A percentile compares a stretch with the other conserved stretches of the same genome.
phyloP scores from a whole-genome alignment of 2,797 vertebrate species.

The Podarcis lilfordi region DNA sequence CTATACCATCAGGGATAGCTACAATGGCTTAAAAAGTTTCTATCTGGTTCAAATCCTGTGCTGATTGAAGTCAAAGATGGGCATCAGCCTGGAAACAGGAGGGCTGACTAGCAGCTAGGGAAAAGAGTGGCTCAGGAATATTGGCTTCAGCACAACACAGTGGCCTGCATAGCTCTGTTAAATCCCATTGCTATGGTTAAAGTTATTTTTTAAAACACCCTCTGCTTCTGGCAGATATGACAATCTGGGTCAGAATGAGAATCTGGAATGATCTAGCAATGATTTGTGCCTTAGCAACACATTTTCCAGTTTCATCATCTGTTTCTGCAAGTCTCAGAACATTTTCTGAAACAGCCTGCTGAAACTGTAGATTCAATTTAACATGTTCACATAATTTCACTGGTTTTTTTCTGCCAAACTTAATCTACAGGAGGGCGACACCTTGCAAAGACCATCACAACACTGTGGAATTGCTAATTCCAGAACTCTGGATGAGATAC shows the following conservation, averaged over 20 bases:
- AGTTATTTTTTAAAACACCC: constrained; percentile 17
- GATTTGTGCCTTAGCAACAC: constrained; percentile 19
- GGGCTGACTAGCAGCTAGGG: neutral
- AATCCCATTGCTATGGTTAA: neutral
- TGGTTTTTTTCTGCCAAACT: neutral
- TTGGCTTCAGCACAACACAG: neutral
- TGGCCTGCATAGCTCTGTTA: neutral
- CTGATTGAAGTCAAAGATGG: neutral
- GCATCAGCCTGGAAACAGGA: neutral
- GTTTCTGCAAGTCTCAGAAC: constrained; percentile 19
- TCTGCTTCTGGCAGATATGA: constrained; percentile 47
- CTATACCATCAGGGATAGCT: neutral
- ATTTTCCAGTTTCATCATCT: constrained; percentile 19
- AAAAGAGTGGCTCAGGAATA: neutral
- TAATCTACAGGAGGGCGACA: neutral
- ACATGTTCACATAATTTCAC: neutral
- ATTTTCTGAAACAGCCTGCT: constrained; percentile 14
- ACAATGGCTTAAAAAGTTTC: neutral
- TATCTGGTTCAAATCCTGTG: neutral
- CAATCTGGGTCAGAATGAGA: constrained; percentile 41
- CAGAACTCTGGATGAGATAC: neutral
- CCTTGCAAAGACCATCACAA: neutral
- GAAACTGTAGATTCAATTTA: neutral
- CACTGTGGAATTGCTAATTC: neutral
- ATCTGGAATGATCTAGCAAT: constrained; percentile 28